Conservation (phyloP, 92 coral and sea anemone genomes). For the Zoanthus solanderi region DNA sequence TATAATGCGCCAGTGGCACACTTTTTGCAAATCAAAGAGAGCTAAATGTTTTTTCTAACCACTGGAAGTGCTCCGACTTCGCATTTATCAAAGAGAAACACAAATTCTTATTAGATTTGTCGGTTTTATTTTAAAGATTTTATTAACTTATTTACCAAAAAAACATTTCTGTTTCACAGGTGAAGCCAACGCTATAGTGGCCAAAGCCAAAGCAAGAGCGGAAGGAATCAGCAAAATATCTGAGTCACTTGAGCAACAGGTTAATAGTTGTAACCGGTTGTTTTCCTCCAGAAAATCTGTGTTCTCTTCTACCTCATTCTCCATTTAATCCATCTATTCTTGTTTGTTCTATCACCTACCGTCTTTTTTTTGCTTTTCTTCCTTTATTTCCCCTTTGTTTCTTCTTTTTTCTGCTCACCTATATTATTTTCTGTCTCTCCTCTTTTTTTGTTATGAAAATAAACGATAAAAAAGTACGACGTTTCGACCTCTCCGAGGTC, state of each 20-base stretch:
- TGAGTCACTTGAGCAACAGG: conserved; percentile 85
- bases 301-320: neutral
- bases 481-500: too few species aligned
- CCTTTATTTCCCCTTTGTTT: neutral
- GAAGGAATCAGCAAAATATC: conserved; percentile 88
- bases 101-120: too few species aligned
- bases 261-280: neutral
- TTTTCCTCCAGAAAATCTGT: neutral
- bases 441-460: too few species aligned
- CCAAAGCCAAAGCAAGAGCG: conserved; percentile 94
- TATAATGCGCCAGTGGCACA: too few species aligned
- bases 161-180: conserved; percentile 49
- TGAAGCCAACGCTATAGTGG: conserved; percentile 96
- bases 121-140: too few species aligned
- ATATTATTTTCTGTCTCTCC: too few species aligned
- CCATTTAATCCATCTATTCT: neutral
- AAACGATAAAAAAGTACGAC: too few species aligned
- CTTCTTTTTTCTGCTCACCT: neutral
- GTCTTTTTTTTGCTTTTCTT: neutral
- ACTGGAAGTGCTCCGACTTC: too few species aligned
- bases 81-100: neutral
- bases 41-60: too few species aligned
- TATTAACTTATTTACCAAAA: too few species aligned
- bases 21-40: too few species aligned
- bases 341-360: neutral